Base-by-base conservation (phyloP, 2,797 vertebrate species). In the Gymnoscopelus braueri region DNA sequence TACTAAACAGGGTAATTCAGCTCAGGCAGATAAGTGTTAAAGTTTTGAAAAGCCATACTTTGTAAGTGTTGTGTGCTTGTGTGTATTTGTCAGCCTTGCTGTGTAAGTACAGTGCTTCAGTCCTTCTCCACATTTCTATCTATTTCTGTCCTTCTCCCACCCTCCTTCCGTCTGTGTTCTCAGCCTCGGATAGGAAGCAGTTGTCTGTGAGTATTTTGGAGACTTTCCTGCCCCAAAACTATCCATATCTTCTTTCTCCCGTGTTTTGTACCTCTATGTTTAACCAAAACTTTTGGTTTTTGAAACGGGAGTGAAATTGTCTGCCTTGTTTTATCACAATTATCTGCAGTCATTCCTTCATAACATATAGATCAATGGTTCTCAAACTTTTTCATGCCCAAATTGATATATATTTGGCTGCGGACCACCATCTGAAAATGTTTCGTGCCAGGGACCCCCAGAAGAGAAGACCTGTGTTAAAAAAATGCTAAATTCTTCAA, bases 151-250 rank as follows among this genome's bases (percentile, higher is more conserved):
- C 79, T 39, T 76, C 64, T 72, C 54, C 59, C 47, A 83, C 53
- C 59, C 60, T 72, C 67, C 78, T 66, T 64, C 68, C 55, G 82
- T 51, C 78, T 64, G 73, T 90, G 70, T 84, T 80, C 69, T 79
- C 88, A 94, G 93, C 86, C 83, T 81, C 75, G 67, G 71, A 89
- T 85, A 86, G 89, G 88, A 88, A 86, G 74, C 88, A 56, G 78
- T 72, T 90, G 84, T 89, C 82, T 92, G 94, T 94, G 88, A 94
- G 93, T 95, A 94, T 89, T 86, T 87, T 63, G 39, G 61, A 77
- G 67, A 77, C 61, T 70, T 65, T 63, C 74, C 66, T 67, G 58
- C 68, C 44, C 44, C 64, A 60, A 19, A 63, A 24, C 10, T 60
- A 47, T 75, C 76, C 35, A 39, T 75, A 75, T 81, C 67, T 56